These are phyloP conservation scores for Stichopus horrens DNA, from an alignment of 53 echinoderm and acorn worm genomes.

Conservation along the genomic window DNA sequence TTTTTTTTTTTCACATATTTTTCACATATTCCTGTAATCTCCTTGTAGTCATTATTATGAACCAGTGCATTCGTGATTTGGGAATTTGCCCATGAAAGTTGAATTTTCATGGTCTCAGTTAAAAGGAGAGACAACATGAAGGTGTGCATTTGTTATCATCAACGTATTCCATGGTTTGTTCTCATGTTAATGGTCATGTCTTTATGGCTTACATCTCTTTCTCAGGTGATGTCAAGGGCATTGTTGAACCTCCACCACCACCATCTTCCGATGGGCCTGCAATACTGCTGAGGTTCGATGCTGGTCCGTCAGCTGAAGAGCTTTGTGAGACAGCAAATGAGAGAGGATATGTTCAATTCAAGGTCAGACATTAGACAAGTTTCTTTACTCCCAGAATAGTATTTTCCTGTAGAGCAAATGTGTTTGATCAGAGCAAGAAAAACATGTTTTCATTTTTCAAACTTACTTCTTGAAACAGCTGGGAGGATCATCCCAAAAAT, in stretches of 20 bases:
- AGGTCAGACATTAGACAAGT: constrained; percentile 44
- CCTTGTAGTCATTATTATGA: too few species aligned
- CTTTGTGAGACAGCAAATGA: constrained; percentile 74
- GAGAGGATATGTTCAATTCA: constrained; percentile 70
- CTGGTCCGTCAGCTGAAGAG: constrained; percentile 78
- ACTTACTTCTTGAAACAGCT: too few species aligned
- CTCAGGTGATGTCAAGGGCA: constrained; percentile 5
- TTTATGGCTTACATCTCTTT: not conserved
- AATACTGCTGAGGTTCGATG: constrained; percentile 68
- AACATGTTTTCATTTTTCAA: too few species aligned
- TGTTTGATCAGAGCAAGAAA: too few species aligned
- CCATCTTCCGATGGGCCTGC: constrained; percentile 38
- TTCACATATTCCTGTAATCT: too few species aligned
- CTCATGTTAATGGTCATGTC: not conserved
- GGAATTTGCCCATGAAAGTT: too few species aligned
- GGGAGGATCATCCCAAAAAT: too few species aligned
- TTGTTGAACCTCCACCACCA: not conserved
- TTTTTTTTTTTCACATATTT: too few species aligned
- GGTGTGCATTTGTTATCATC: not conserved
- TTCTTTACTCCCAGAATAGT: too few species aligned
- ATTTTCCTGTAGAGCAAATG: too few species aligned
- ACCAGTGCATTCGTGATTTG: too few species aligned
- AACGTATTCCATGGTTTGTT: not conserved
- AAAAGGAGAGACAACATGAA: not conserved
- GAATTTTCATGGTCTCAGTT: too few species aligned